Conservation (phyloP, 1,140 invertebrate species). For the Atta cephalotes region DNA sequence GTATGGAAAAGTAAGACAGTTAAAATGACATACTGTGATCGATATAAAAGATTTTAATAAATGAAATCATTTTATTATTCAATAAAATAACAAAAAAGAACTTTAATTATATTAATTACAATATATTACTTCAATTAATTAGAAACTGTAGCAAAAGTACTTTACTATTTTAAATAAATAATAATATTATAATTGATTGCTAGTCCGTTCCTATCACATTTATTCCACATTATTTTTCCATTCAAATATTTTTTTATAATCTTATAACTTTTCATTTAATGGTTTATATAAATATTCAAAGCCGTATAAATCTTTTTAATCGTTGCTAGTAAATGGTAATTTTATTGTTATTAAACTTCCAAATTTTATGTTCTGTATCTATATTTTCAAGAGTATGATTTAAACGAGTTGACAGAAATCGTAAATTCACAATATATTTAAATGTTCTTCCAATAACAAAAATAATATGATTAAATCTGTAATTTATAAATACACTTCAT, state of each 20-base stretch:
- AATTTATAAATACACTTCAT: slow-evolving; percentile 30
- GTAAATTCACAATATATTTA: slow-evolving; percentile 50
- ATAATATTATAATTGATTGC: background rate
- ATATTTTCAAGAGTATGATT: slow-evolving; percentile 20
- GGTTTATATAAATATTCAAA: slow-evolving; percentile 4
- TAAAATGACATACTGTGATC: slow-evolving; percentile 22
- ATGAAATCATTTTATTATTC: slow-evolving; percentile 16
- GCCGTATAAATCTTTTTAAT: background rate
- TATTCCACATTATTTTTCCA: background rate
- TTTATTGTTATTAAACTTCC: background rate
- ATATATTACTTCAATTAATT: slow-evolving; percentile 8
- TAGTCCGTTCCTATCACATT: background rate
- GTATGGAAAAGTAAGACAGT: slow-evolving; percentile 11
- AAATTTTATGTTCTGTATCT: background rate
- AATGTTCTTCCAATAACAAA: slow-evolving; percentile 31
- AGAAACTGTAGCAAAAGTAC: background rate
- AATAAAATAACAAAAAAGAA: background rate
- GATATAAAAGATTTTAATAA: slow-evolving; percentile 34
- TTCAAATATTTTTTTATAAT: background rate
- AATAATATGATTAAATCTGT: slow-evolving; percentile 20
- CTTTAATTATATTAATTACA: background rate
- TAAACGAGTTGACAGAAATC: slow-evolving; percentile 25
- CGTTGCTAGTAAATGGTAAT: background rate
- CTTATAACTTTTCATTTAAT: background rate
- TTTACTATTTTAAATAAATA: background rate